phyloP scores from a whole-genome alignment of 2,797 vertebrate genomes.

The Cichlasoma orientale region DNA sequence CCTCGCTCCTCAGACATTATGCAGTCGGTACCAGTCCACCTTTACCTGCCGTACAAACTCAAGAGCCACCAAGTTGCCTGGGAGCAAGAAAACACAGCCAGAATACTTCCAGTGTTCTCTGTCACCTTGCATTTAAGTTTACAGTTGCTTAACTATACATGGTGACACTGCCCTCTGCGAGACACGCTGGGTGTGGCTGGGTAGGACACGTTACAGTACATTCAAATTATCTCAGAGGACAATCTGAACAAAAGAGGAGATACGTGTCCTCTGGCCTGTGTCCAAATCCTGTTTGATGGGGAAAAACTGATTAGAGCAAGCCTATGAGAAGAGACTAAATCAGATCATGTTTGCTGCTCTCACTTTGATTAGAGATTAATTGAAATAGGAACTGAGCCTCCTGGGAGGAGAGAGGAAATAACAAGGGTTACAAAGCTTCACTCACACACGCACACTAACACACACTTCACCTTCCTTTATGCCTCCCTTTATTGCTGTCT shows the following conservation, averaged over 20 bases:
- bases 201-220: conserved; percentile 42
- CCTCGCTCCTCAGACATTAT: conserved; percentile 47
- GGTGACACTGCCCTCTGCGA: conserved; percentile 39
- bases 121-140: conserved; percentile 64
- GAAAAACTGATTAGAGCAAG: conserved; percentile 68
- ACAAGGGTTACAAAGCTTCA: conserved; percentile 39
- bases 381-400: conserved; percentile 67
- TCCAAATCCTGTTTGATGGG: conserved; percentile 66
- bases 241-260: conserved; percentile 43
- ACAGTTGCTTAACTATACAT: conserved; percentile 38
- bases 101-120: conserved; percentile 36
- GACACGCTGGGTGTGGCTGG: conserved; percentile 13
- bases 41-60: conserved; percentile 47
- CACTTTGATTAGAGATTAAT: conserved; percentile 79
- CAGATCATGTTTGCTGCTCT: conserved; percentile 78
- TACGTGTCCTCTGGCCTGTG: conserved; percentile 58
- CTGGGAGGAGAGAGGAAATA: conserved; percentile 57
- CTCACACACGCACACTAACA: background rate
- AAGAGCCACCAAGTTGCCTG: conserved; percentile 34
- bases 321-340: conserved; percentile 69
- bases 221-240: conserved; percentile 65
- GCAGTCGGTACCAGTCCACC: conserved; percentile 52
- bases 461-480: conserved; percentile 28
- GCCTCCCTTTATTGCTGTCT: conserved; percentile 37
- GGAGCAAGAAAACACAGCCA: conserved; percentile 43